Conservation (phyloP, 2,113 vertebrate genomes). For the Cottus gobio region DNA sequence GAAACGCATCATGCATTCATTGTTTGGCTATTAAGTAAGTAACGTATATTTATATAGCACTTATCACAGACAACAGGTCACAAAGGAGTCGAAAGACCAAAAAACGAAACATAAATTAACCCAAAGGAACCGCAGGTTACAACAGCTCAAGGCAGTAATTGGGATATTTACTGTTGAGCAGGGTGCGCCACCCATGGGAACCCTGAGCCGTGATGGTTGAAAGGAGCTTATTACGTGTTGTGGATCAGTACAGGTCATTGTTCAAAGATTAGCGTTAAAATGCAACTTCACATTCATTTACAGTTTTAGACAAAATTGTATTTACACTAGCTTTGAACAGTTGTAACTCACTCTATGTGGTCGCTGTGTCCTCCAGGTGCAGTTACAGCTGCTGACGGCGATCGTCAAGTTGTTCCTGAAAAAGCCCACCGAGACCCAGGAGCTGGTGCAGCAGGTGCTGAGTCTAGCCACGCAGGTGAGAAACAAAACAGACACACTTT, state of each 20-base stretch:
- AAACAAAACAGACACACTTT: background rate
- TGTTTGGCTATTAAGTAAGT: background rate
- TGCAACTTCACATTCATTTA: background rate
- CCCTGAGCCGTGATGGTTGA: background rate
- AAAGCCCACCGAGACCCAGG: slow-evolving; percentile 98
- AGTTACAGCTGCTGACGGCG: slow-evolving; percentile 95
- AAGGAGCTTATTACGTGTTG: background rate
- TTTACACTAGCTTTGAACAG: background rate
- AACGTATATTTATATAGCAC: too few species aligned
- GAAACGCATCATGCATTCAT: background rate
- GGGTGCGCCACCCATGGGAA: background rate
- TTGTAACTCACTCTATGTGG: slow-evolving; percentile 1
- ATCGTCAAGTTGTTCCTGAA: slow-evolving; percentile 98
- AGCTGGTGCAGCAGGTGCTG: slow-evolving; percentile 97
- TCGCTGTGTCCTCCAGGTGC: slow-evolving; percentile 84
- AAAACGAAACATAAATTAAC: too few species aligned
- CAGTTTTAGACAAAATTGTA: background rate
- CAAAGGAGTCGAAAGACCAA: too few species aligned
- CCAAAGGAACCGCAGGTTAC: background rate
- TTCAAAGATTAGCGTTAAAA: background rate
- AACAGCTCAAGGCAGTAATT: background rate
- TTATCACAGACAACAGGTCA: too few species aligned
- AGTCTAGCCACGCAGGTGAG: slow-evolving; percentile 97
- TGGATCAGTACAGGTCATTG: background rate
- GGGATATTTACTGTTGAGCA: background rate